Evolutionary conservation across 2,113 vertebrate species (phyloP).

Genomic region (Rafetus swinhoei): DNA sequence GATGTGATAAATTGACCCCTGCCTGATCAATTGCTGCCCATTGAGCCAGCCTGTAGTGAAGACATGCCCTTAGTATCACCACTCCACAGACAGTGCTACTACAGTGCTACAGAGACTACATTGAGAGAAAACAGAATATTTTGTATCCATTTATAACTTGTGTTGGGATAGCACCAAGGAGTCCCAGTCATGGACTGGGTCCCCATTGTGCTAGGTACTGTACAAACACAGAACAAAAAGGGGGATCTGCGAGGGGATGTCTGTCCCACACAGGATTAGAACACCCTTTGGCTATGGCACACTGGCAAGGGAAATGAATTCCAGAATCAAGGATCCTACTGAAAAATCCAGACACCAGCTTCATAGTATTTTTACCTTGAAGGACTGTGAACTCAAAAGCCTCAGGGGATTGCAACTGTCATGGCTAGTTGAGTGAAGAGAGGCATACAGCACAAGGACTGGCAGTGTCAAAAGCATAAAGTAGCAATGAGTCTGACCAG

Average conservation of each 20-base stretch:
- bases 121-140: slow-evolving; percentile 25
- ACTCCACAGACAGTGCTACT: background rate
- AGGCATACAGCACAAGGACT: fast-evolving
- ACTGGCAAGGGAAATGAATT: background rate
- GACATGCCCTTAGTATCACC: background rate
- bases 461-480: background rate
- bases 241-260: too few relatives aligned
- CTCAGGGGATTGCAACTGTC: background rate
- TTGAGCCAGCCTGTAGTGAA: too few relatives aligned
- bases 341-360: background rate
- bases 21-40: too few relatives aligned
- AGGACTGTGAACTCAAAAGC: background rate
- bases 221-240: slow-evolving; percentile 17
- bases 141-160: slow-evolving; percentile 64
- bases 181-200: background rate
- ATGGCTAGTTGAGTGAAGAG: fast-evolving
- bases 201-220: background rate
- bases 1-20: too few relatives aligned
- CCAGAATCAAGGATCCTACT: background rate
- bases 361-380: background rate
- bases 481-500: background rate
- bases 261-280: too few relatives aligned
- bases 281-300: slow-evolving; percentile 14
- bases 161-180: slow-evolving; percentile 63
- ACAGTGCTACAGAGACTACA: background rate